Base-by-base conservation (phyloP, 2,888 invertebrate species). In the Ormyrus rosae region DNA sequence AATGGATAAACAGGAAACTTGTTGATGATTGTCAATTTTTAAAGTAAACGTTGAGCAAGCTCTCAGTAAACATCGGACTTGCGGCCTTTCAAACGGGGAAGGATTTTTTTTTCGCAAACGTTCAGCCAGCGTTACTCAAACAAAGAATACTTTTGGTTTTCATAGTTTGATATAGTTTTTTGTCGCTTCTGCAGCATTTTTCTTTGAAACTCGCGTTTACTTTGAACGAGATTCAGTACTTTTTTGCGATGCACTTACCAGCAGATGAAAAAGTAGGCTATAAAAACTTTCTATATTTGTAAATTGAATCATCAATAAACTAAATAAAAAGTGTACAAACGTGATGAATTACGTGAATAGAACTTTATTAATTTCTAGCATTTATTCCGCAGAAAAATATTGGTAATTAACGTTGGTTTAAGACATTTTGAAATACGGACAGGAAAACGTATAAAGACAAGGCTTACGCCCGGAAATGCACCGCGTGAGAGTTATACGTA, bases 401-500 rank as follows among this genome's bases (percentile, higher is more conserved):
- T 34, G 34, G 34, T 34, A 34, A 70, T 78, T 65, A 74, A 64
- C 50, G 64, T 60, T 19, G 64, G n/a, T 74, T 80, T 78, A 74
- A n/a, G 69, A 55, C 60, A 34, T n/a, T 10, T 34, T 19, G 11
- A 46, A 64, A 75, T 61, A 72, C 50, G 45, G 10, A n/a, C 11
- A 34, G n/a, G 13, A 45, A 61, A 74, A 69, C 45, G 11, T 50
- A 64, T 46, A 73, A 77, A 58, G 72, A 64, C 63, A 50, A 55
- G 13, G 70, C 69, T 74, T 73, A 71, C 71, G 67, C 68, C 34
- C 46, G 48, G 71, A 81, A 78, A 78, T 74, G 61, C 53, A 71
- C 61, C 46, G 55, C 50, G 74, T 74, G 78, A 72, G 78, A 78
- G 78, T 81, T 81, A 72, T 78, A 76, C 72, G 83, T 85, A 84